These are phyloP conservation scores for Tenebrosternarchus preto DNA, from an alignment of 2,113 vertebrate species.

Conservation along the genomic window DNA sequence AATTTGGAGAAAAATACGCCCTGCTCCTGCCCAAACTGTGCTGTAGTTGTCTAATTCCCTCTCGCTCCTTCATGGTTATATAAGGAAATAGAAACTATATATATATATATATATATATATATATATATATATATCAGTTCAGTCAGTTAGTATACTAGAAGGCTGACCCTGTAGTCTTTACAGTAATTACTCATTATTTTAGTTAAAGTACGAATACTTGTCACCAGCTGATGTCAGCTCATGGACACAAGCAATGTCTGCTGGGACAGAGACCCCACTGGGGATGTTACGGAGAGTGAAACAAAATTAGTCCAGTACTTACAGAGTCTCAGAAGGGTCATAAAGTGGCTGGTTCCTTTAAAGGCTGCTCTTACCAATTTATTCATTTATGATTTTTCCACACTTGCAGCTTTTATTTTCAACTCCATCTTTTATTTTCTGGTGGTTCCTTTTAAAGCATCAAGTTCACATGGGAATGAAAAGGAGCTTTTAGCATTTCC, in stretches of 20 bases:
- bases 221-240: slow-evolving; percentile 54
- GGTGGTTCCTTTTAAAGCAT: neutral
- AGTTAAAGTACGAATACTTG: slow-evolving; percentile 28
- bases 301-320: slow-evolving; percentile 29
- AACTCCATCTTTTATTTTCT: slow-evolving; percentile 34
- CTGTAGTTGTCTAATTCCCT: slow-evolving; percentile 23
- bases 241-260: neutral
- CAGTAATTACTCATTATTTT: slow-evolving; percentile 50
- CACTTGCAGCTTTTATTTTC: slow-evolving; percentile 33
- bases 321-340: slow-evolving; percentile 41
- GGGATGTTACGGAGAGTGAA: slow-evolving; percentile 33
- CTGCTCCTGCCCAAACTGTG: slow-evolving; percentile 58
- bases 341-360: slow-evolving; percentile 47
- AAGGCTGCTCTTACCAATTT: slow-evolving; percentile 5
- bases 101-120: no score
- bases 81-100: slow-evolving; percentile 5
- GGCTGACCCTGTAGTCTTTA: slow-evolving; percentile 6
- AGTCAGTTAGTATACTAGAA: no score
- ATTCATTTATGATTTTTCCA: neutral
- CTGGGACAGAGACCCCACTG: slow-evolving; percentile 16
- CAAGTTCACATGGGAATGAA: slow-evolving; percentile 22
- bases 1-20: slow-evolving; percentile 71
- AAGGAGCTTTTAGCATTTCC: slow-evolving; percentile 5
- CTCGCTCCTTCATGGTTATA: slow-evolving; percentile 23
- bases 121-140: no score